These are phyloP conservation scores for Chaenogobius annularis DNA, from an alignment of 2,113 vertebrate genomes.

Conservation along the genomic window DNA sequence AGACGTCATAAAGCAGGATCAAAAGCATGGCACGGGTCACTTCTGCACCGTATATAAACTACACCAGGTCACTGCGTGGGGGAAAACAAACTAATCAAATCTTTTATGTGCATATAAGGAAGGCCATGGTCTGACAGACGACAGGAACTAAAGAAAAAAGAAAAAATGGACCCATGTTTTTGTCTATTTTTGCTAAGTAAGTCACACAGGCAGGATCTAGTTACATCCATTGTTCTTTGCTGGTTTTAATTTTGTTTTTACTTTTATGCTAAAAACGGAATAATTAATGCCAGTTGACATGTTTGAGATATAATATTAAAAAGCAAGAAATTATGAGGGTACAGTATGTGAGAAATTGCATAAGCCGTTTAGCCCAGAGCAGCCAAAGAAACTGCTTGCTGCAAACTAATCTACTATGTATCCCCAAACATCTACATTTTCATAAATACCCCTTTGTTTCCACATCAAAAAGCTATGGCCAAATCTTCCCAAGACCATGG, in stretches of 20 bases:
- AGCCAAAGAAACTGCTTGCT: background rate
- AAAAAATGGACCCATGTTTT: background rate
- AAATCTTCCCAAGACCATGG: background rate
- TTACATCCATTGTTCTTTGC: background rate
- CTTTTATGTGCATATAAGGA: too few species aligned
- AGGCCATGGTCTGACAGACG: too few species aligned
- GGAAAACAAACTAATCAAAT: background rate
- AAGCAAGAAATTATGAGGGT: too few species aligned
- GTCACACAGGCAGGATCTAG: background rate
- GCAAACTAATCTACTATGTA: background rate
- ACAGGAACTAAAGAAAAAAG: background rate
- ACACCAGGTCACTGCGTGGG: slow-evolving; percentile 19
- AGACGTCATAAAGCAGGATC: slow-evolving; percentile 67
- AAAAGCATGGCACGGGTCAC: slow-evolving; percentile 44
- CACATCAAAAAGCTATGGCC: background rate
- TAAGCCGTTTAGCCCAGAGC: background rate
- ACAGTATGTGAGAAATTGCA: background rate
- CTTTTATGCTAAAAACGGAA: background rate
- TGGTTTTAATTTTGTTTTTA: too few species aligned
- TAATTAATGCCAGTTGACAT: background rate
- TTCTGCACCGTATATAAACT: slow-evolving; percentile 34
- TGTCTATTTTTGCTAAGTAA: background rate
- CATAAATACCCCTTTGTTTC: background rate
- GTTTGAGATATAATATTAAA: background rate
- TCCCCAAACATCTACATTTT: background rate